These are phyloP conservation scores for Gibbula magus DNA, from an alignment of 2,888 invertebrate genomes.

Conservation along the genomic window DNA sequence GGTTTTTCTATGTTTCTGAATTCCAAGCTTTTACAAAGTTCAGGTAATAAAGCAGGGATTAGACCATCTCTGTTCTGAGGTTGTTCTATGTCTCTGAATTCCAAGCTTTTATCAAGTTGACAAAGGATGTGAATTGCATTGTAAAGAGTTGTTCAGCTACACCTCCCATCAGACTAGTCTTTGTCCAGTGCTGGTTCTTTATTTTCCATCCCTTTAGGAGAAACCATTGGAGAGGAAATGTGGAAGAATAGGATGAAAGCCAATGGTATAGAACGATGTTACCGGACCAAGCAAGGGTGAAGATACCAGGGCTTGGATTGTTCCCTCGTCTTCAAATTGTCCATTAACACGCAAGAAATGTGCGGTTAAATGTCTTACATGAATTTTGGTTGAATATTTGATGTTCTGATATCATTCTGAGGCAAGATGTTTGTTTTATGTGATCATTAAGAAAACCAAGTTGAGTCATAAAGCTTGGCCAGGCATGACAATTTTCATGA, in stretches of 20 bases:
- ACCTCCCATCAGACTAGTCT: neutral
- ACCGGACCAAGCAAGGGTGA: neutral
- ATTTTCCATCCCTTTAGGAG: constrained; percentile 15
- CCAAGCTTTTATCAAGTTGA: neutral
- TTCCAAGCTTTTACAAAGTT: neutral
- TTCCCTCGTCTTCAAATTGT: neutral
- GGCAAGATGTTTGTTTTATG: neutral
- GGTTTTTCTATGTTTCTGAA: neutral
- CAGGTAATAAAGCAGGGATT: no score
- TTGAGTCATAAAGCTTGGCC: neutral
- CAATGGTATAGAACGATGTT: neutral
- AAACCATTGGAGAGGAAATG: constrained; percentile 3
- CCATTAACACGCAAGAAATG: constrained; percentile 2
- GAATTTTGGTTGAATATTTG: neutral
- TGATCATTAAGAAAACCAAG: neutral
- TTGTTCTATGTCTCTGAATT: neutral
- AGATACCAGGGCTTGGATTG: neutral
- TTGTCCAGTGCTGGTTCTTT: neutral
- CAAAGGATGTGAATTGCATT: neutral
- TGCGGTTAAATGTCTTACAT: neutral
- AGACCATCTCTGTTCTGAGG: no score
- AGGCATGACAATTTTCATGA: neutral
- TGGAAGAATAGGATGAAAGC: neutral
- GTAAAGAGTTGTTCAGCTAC: neutral
- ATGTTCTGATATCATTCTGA: neutral